Evolutionary conservation across 92 coral and sea anemone genomes (phyloP).

Genomic region (Zoanthus sociatus): DNA sequence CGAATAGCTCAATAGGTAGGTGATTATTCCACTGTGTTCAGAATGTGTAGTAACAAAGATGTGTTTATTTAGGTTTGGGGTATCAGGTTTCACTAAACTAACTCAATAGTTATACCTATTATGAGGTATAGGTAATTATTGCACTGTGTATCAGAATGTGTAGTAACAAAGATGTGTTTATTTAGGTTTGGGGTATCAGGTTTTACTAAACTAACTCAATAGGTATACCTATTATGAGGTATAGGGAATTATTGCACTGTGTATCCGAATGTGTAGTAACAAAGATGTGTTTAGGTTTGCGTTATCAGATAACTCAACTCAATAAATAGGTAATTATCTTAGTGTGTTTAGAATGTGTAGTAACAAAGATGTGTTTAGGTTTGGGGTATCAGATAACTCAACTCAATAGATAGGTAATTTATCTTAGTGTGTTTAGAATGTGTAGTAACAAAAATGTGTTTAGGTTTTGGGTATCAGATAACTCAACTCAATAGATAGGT

Average conservation of each 20-base stretch:
- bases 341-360: slow-evolving; percentile 44
- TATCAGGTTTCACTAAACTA: too few relatives aligned
- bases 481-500: too few relatives aligned
- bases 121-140: slow-evolving; percentile 22
- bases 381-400: slow-evolving; percentile 1
- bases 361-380: slow-evolving; percentile 25
- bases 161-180: slow-evolving; percentile 23
- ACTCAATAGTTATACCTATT: too few relatives aligned
- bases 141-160: slow-evolving; percentile 42
- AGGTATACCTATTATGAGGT: too few relatives aligned
- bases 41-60: not conserved
- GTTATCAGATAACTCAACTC: not conserved
- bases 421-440: too few relatives aligned
- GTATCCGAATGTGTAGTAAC: not conserved
- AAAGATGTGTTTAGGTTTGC: too few relatives aligned
- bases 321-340: not conserved
- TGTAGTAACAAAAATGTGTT: not conserved
- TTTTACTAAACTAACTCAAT: not conserved
- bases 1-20: not conserved
- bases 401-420: not conserved
- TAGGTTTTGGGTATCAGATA: too few relatives aligned
- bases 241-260: not conserved
- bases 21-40: not conserved
- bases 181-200: slow-evolving; percentile 24
- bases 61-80: too few relatives aligned